Base-by-base conservation (phyloP, 2,888 invertebrate genomes). In the Megalurothrips usitatus region DNA sequence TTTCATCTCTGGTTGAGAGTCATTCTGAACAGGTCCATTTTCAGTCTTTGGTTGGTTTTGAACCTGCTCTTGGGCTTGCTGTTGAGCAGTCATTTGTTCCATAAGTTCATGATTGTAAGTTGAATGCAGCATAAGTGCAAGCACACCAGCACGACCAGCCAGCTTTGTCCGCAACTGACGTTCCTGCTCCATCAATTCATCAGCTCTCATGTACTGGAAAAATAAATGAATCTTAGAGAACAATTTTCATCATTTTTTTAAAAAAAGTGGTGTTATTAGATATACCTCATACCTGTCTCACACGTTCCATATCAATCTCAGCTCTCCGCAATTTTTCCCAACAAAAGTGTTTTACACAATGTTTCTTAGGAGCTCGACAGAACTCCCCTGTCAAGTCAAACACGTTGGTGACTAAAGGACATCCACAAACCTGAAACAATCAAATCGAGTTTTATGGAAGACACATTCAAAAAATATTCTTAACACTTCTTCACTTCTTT, bases 251-350 rank as follows among this genome's bases (percentile, higher is more conserved):
- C 1, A 75, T 26, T 23, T 26, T 26, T 47, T 23, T 78, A 23
- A 48, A n/a, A n/a, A 23, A 10, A 17, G 17, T 34, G 26, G 43
- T 14, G 14, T 9, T 68, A 63, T 17, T 11, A 63, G 43, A 49
- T 19, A 3, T n/a, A 81, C 19, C 23, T 80, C 84, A 83, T 83
- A 90, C 89, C 87, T 89, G 89, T 85, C 91, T 86, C 28, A 91
- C 88, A 84, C 90, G 86, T 87, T 98, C 97, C 92, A 97, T 93
- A 86, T 99, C 98, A 79, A 98, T 95, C 89, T 98, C 96, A 0
- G 98, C 98, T 26, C 97, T 88, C 0, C 97, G 89, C 83, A 98
- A 88, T 87, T 98, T 98, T 88, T 98, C 98, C 98, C 98, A 99
- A 84, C 95, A 95, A 86, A 94, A 95, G 87, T 99, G 99, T 84